Base-by-base conservation (phyloP, 2,797 vertebrate genomes). In the Melanotaenia pygmaea region DNA sequence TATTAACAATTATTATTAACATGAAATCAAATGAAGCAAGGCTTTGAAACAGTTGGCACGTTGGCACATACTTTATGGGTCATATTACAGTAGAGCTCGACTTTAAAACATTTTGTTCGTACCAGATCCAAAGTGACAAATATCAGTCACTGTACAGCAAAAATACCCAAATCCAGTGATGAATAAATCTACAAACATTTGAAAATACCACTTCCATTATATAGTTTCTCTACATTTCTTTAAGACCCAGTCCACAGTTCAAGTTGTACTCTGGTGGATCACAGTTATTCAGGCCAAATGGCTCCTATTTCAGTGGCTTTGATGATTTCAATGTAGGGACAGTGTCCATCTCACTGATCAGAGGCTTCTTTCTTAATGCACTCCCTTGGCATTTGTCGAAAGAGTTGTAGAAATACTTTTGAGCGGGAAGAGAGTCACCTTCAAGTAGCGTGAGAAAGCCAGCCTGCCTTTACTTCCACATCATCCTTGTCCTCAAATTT, bases 341-440 rank as follows among this genome's bases (percentile, higher is more conserved):
- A 47, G 47, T 72, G 67, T 84, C 80, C 70, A 79, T 89, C 77
- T 86, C 72, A 69, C 72, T 82, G 75, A 82, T 88, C 84, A 87
- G 79, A 82, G 3, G 38, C 72, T 61, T 32, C 71, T 74, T 66
- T 80, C 70, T 59, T 86, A 86, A 88, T 91, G 80, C 47, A 65
- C 70, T 86, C 63, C 24, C 47, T 59, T 86, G 85, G 73, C 70
- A 0, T 1, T 10, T 76, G 68, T 66, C 13, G 3, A 86, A 88
- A 86, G 67, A 87, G 88, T 89, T 87, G 88, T 80, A 84, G 83
- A 83, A 83, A 91, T 71, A 16, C 56, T 89, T 91, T 86, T 77
- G 65, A 74, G 72, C 22, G 13, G 74, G 62, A 74, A 38, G 66
- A 64, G 68, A 78, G 86, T 91, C 88, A 92, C 89, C 90, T 93